A percentile compares a stretch with the other conserved stretches of the same genome.
Conservation (phyloP, 2,113 vertebrate species). For the Tychaedon coryphoeus region DNA sequence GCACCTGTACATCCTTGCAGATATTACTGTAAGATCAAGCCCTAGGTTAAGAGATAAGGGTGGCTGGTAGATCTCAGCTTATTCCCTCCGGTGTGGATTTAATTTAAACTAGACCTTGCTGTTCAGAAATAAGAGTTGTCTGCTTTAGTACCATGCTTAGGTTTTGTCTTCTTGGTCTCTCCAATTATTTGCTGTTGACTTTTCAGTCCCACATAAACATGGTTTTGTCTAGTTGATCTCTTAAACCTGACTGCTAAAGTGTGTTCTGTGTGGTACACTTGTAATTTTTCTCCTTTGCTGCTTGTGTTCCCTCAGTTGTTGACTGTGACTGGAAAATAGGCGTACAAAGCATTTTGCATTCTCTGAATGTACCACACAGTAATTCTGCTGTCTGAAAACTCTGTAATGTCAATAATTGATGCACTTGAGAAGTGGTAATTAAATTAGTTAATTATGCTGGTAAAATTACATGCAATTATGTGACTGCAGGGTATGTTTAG, state of each 20-base stretch:
- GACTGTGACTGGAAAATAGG: slow-evolving; percentile 77
- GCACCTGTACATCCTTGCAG: background rate
- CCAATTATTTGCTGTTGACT: background rate
- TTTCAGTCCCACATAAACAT: background rate
- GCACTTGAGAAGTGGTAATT: slow-evolving; percentile 99
- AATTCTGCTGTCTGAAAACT: slow-evolving; percentile 99
- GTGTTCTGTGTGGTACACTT: background rate
- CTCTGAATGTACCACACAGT: slow-evolving; percentile 93
- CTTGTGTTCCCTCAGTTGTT: slow-evolving; percentile 67
- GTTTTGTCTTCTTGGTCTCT: background rate
- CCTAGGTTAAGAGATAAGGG: background rate
- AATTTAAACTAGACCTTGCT: background rate
- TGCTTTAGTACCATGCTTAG: background rate
- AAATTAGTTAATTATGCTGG: slow-evolving; percentile 99
- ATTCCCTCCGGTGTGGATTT: background rate
- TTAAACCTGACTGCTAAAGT: slow-evolving; percentile 18
- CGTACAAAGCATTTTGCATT: slow-evolving; percentile 89
- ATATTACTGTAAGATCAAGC: background rate
- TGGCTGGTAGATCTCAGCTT: background rate
- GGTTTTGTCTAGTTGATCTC: background rate
- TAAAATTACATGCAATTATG: slow-evolving; percentile 99
- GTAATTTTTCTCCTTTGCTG: slow-evolving; percentile 1
- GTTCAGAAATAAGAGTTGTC: background rate
- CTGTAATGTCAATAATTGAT: slow-evolving; percentile 99
- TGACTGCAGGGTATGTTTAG: slow-evolving; percentile 99